These are phyloP conservation scores for Callyntrura sp. DNA, from an alignment of 2,888 invertebrate genomes.

Conservation along the genomic window DNA sequence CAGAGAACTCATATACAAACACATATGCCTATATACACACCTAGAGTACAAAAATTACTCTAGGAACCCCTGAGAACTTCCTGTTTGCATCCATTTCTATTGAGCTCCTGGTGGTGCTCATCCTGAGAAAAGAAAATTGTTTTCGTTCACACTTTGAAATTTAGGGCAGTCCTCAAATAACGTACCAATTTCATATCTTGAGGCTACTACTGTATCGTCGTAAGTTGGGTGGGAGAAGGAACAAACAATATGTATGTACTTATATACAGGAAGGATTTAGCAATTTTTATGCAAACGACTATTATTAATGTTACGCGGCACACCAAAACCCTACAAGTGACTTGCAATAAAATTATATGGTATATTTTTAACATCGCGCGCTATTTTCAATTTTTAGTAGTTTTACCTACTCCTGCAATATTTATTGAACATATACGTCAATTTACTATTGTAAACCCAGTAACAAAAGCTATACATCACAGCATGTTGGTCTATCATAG, in stretches of 20 bases:
- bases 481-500: not conserved
- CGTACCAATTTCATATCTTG: slow-evolving; percentile 29
- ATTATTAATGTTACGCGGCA: slow-evolving; percentile 3
- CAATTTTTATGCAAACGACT: slow-evolving; percentile 26
- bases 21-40: not conserved
- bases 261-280: slow-evolving; percentile 42
- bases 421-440: not conserved
- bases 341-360: not conserved
- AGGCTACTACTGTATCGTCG: not conserved
- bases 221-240: not conserved
- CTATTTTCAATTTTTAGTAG: not conserved
- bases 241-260: slow-evolving; percentile 21
- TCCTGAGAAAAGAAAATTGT: slow-evolving; percentile 47
- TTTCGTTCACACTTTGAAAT: slow-evolving; percentile 32
- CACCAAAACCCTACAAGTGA: not conserved
- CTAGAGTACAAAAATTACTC: slow-evolving; percentile 4
- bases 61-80: slow-evolving; percentile 55
- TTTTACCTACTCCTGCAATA: too few species aligned
- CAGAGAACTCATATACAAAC: not conserved
- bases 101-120: slow-evolving; percentile 41
- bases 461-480: not conserved
- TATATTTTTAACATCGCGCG: not conserved
- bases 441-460: not conserved
- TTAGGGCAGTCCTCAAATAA: slow-evolving; percentile 38
- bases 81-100: slow-evolving; percentile 25